These are phyloP conservation scores for Choloepus didactylus DNA, from an alignment of 2,797 vertebrate species.

Conservation along the genomic window DNA sequence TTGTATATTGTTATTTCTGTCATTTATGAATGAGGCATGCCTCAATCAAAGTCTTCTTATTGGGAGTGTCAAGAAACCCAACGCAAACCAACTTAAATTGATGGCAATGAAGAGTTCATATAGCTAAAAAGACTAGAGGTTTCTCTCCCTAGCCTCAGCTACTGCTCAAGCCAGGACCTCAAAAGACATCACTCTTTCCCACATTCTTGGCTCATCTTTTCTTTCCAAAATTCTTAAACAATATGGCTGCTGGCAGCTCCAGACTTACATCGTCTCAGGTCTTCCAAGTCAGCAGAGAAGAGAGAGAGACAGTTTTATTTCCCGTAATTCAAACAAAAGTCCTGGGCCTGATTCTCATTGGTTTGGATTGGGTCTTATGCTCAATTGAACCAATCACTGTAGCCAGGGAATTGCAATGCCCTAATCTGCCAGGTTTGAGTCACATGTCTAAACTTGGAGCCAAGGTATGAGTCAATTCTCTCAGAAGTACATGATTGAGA, in stretches of 20 bases:
- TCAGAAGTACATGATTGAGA: not conserved
- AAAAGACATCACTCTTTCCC: not conserved
- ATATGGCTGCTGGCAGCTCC: not conserved
- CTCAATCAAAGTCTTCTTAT: not conserved
- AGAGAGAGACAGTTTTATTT: not conserved
- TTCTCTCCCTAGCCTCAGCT: not conserved
- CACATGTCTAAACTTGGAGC: not conserved
- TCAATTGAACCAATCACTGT: not conserved
- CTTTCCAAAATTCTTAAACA: slow-evolving; percentile 2
- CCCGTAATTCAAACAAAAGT: not conserved
- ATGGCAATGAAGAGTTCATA: not conserved
- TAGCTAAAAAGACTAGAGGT: not conserved
- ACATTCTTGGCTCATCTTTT: not conserved
- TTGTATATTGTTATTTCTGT: not conserved
- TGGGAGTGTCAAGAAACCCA: not conserved
- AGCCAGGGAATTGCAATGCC: not conserved
- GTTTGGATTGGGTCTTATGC: not conserved
- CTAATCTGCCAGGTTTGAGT: not conserved
- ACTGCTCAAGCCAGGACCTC: not conserved
- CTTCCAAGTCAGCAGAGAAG: not conserved
- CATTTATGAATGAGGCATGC: not conserved
- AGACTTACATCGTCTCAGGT: not conserved
- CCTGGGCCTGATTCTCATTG: not conserved
- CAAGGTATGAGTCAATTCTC: not conserved
- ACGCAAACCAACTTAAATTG: not conserved